A percentile compares a stretch with the other conserved stretches of the same genome.
Evolutionary conservation across 2,797 vertebrate genomes (phyloP).

Genomic region (Eutrigla gurnardus): DNA sequence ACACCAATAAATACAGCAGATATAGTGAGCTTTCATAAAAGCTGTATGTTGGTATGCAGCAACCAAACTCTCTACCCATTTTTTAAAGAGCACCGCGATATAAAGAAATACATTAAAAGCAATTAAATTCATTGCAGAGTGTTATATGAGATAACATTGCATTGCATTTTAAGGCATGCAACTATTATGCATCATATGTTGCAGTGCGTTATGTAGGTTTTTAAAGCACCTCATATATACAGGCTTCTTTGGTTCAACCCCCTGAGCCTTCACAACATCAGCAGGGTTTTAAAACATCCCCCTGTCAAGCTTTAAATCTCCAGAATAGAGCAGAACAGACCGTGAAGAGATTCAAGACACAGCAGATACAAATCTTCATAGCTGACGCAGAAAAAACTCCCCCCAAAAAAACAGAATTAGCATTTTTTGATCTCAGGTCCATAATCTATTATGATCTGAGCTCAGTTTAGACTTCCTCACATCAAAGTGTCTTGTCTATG

Average conservation of each 20-base stretch:
- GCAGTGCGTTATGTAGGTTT: neutral
- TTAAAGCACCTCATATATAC: neutral
- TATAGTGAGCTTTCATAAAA: slow-evolving; percentile 16
- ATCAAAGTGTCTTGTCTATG: slow-evolving; percentile 21
- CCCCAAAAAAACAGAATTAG: neutral
- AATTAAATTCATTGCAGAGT: slow-evolving; percentile 8
- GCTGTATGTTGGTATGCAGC: slow-evolving; percentile 22
- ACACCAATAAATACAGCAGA: slow-evolving; percentile 12
- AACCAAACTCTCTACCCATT: neutral
- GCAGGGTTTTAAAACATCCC: neutral
- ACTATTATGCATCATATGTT: slow-evolving; percentile 6
- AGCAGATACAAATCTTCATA: neutral
- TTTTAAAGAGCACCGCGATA: slow-evolving; percentile 1
- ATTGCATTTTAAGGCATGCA: slow-evolving; percentile 1
- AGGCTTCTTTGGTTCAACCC: neutral
- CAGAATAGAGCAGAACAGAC: neutral
- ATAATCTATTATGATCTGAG: slow-evolving; percentile 5
- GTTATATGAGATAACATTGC: neutral
- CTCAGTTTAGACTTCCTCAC: slow-evolving; percentile 16
- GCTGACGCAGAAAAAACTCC: too few relatives aligned
- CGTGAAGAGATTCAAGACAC: neutral
- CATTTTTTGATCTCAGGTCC: slow-evolving; percentile 1
- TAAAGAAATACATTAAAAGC: slow-evolving; percentile 17
- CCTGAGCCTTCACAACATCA: neutral
- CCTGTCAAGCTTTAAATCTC: neutral